These are phyloP conservation scores for Eulithis testata DNA, from an alignment of 2,888 invertebrate genomes.

Conservation along the genomic window DNA sequence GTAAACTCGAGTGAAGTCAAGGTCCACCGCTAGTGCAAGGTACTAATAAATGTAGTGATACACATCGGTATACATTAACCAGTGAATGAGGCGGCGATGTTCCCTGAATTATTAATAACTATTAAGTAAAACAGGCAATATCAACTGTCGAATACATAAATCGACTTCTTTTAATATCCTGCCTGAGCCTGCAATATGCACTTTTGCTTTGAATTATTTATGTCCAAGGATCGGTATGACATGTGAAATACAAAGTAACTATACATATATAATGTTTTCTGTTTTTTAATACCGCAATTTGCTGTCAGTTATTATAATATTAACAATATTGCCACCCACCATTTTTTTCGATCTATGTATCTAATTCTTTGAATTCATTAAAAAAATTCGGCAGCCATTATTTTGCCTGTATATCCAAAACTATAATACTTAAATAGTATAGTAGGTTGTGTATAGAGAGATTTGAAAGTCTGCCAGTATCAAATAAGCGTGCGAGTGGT, in stretches of 20 bases:
- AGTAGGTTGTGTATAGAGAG: background rate
- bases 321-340: background rate
- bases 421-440: too few species aligned
- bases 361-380: too few species aligned
- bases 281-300: constrained; percentile 3
- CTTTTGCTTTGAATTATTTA: constrained; percentile 30
- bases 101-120: constrained; percentile 31
- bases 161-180: constrained; percentile 14
- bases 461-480: constrained; percentile 1
- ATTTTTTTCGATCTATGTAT: too few species aligned
- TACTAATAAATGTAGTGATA: background rate
- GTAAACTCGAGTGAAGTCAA: background rate
- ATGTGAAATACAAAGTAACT: constrained; percentile 7
- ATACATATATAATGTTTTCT: constrained; percentile 9
- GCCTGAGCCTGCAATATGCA: constrained; percentile 8
- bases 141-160: constrained; percentile 5
- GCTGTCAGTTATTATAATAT: background rate
- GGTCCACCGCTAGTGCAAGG: background rate
- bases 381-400: too few species aligned
- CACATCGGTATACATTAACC: constrained; percentile 1
- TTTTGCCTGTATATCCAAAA: too few species aligned
- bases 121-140: constrained; percentile 1
- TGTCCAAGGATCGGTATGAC: constrained; percentile 16
- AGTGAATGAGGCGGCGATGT: constrained; percentile 31
- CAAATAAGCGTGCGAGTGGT: constrained; percentile 7